A percentile compares a stretch with the other conserved stretches of the same genome.
Evolutionary conservation across 2,797 vertebrate genomes (phyloP).

Genomic region (Netta rufina): DNA sequence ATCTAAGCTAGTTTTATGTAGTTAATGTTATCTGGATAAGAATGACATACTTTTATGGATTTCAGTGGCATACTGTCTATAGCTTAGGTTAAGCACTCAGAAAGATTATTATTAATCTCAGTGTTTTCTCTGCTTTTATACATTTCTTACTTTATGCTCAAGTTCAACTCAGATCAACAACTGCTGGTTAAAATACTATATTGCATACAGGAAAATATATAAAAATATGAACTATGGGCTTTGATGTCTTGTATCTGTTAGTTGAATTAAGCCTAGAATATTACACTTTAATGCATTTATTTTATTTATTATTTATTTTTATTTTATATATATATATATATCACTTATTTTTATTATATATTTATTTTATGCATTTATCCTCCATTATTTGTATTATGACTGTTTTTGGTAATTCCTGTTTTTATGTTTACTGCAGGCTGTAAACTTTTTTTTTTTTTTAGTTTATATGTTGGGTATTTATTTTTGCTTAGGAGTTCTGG

Average conservation of each 20-base stretch:
- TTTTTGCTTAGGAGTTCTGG: background rate
- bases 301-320: too few relatives aligned
- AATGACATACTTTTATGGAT: background rate
- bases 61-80: background rate
- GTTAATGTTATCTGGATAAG: conserved; percentile 24
- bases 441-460: background rate
- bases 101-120: background rate
- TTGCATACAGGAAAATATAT: background rate
- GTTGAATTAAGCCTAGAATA: background rate
- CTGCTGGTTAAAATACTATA: background rate
- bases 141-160: background rate
- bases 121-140: background rate
- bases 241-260: background rate
- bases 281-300: background rate
- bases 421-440: background rate
- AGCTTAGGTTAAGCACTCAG: background rate
- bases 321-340: too few relatives aligned
- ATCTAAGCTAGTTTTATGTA: background rate
- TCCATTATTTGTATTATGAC: background rate
- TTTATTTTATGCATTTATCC: background rate
- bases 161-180: background rate
- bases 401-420: background rate
- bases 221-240: background rate
- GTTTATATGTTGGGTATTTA: background rate
- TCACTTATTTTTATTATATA: too few relatives aligned